Percentiles rank a stretch among this genome's conserved stretches.
Evolutionary conservation across 2,888 invertebrate species (phyloP).

Genomic region (Metacarcinus magister): DNA sequence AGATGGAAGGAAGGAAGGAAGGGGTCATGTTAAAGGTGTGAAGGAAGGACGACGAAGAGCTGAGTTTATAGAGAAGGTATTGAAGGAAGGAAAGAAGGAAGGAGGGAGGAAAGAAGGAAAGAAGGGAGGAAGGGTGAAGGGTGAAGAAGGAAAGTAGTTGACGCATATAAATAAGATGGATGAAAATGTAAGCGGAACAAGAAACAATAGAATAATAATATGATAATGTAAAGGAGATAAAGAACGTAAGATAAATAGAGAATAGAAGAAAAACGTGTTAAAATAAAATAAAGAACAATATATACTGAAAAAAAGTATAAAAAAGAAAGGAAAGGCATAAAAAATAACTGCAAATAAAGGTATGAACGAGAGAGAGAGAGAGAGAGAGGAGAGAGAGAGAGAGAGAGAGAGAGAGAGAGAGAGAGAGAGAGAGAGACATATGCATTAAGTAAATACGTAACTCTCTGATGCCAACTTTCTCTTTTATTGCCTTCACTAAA

Average conservation of each 20-base stretch:
- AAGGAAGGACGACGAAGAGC: not conserved
- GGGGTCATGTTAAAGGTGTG: not conserved
- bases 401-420: not conserved
- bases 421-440: slow-evolving; percentile 3
- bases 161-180: not conserved
- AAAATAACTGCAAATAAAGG: not conserved
- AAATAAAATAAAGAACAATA: too few species aligned
- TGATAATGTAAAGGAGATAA: too few species aligned
- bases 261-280: too few species aligned
- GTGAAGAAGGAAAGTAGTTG: not conserved
- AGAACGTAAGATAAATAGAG: not conserved
- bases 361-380: not conserved
- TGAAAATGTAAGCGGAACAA: not conserved
- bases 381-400: not conserved
- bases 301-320: too few species aligned
- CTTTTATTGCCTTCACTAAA: not conserved
- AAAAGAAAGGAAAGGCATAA: not conserved
- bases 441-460: not conserved
- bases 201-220: not conserved
- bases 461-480: not conserved
- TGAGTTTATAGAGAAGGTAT: too few species aligned
- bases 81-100: not conserved
- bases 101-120: not conserved
- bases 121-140: not conserved
- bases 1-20: not conserved